Conservation (phyloP, 2,888 invertebrate genomes). For the Eupithecia pulchellata region DNA sequence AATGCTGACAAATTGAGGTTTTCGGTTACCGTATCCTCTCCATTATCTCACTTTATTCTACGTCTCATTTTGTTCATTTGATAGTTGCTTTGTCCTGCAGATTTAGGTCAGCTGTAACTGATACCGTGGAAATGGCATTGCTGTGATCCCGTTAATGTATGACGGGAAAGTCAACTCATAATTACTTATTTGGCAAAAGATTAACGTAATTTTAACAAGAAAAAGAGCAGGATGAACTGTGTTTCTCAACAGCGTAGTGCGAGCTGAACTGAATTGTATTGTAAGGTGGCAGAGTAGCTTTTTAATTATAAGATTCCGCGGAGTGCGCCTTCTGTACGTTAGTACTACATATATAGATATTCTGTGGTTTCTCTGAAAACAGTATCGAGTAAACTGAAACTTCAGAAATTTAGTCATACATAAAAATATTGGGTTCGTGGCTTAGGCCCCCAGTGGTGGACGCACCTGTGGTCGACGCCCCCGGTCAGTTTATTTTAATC, state of each 20-base stretch:
- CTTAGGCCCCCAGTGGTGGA: too few species aligned
- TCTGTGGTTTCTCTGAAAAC: neutral
- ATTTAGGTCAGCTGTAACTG: constrained; percentile 32
- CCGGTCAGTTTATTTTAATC: too few species aligned
- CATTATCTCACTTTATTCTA: constrained; percentile 34
- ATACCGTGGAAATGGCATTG: neutral
- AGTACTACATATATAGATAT: too few species aligned
- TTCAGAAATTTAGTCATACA: neutral
- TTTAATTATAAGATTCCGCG: too few species aligned
- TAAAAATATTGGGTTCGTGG: too few species aligned
- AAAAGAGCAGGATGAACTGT: neutral
- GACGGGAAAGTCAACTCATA: neutral
- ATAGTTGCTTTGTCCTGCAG: constrained; percentile 34
- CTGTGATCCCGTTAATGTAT: neutral
- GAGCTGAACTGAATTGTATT: too few species aligned
- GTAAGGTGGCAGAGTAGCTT: too few species aligned
- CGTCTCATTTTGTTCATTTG: constrained; percentile 11
- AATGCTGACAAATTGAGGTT: constrained; percentile 36
- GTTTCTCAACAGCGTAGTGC: too few species aligned
- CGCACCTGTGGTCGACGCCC: too few species aligned
- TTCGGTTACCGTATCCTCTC: constrained; percentile 23
- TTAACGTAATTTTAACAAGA: neutral
- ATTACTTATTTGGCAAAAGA: neutral
- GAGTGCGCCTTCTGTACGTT: too few species aligned
- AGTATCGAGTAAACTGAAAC: neutral